A percentile compares a stretch with the other conserved stretches of the same genome.
phyloP scores from a whole-genome alignment of 2,113 vertebrate species.

The Willisornis vidua region DNA sequence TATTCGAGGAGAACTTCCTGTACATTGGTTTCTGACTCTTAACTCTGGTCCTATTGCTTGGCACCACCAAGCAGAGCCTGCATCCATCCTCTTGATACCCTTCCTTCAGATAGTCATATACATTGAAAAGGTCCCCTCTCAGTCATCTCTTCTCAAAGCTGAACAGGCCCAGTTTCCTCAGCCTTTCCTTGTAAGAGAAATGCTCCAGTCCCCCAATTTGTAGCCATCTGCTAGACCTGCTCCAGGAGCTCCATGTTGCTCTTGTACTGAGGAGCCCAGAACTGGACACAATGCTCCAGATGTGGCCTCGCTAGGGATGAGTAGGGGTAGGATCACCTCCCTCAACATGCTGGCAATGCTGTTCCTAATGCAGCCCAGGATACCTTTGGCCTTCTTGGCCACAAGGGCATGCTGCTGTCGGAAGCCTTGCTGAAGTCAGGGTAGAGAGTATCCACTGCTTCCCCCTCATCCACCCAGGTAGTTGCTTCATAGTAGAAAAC shows the following conservation, averaged over 20 bases:
- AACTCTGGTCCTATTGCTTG: neutral
- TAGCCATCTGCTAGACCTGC: neutral
- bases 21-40: neutral
- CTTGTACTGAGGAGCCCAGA: neutral
- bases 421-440: neutral
- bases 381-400: neutral
- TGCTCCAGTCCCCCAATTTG: too few relatives aligned
- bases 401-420: neutral
- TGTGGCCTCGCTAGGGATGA: neutral
- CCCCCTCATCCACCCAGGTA: neutral
- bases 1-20: neutral
- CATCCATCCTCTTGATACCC: neutral
- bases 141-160: neutral
- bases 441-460: neutral
- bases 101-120: neutral
- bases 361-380: neutral
- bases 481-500: neutral
- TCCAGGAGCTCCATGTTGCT: neutral
- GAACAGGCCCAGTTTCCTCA: too few relatives aligned
- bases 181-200: too few relatives aligned
- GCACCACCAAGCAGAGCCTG: neutral
- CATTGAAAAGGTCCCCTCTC: neutral
- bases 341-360: fast-evolving
- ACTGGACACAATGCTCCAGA: neutral
- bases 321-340: neutral